Conservation (phyloP, 2,113 vertebrate species). For the Passer montanus region DNA sequence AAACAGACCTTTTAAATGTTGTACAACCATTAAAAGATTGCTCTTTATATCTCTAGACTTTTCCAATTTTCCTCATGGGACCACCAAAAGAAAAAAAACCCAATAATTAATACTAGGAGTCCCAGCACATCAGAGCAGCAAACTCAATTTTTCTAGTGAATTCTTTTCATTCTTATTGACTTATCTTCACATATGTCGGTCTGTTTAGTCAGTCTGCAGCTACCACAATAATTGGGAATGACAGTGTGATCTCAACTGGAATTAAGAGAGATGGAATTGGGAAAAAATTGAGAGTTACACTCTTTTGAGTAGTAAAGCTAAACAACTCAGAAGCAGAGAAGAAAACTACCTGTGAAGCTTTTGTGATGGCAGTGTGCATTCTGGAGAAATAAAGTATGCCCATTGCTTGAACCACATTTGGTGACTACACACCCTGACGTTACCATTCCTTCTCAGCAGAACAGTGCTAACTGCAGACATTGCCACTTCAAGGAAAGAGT, state of each 20-base stretch:
- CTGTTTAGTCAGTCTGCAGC: neutral
- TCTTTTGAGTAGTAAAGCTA: neutral
- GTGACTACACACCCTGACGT: fast-evolving
- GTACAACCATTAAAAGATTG: neutral
- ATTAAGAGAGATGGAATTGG: neutral
- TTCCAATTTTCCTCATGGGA: neutral
- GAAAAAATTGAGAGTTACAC: neutral
- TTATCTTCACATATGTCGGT: neutral
- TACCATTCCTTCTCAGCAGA: neutral
- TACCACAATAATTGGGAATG: neutral
- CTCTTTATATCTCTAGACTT: neutral
- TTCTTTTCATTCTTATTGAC: neutral
- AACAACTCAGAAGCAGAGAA: neutral
- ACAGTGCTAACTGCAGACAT: neutral
- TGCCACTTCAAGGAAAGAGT: neutral
- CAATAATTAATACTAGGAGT: neutral
- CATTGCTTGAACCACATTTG: neutral
- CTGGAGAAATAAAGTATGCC: neutral
- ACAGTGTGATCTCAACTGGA: neutral
- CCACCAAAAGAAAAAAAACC: neutral
- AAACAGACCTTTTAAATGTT: neutral
- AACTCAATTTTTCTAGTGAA: neutral
- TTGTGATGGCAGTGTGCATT: neutral
- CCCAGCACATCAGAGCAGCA: neutral
- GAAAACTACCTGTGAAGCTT: neutral